Evolutionary conservation across 1,140 invertebrate species (phyloP).

Genomic region (Lordiphosa stackelbergi): DNA sequence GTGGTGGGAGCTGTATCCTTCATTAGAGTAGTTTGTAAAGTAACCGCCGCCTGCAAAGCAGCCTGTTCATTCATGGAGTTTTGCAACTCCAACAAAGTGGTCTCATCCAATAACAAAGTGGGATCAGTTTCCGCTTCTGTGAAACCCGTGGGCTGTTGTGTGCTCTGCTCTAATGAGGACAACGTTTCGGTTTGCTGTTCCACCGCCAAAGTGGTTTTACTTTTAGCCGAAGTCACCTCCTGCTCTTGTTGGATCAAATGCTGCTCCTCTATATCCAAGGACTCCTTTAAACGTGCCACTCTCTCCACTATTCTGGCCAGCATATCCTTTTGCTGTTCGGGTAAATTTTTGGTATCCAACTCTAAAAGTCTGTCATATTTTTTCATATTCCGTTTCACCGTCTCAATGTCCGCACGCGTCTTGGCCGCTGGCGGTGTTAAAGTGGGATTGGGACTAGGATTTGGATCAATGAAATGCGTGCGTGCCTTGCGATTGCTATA

Average conservation of each 20-base stretch:
- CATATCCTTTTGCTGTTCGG: conserved; percentile 76
- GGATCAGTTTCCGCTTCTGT: conserved; percentile 68
- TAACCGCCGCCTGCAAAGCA: conserved; percentile 54
- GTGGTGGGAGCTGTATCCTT: conserved; percentile 54
- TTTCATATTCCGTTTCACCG: conserved; percentile 70
- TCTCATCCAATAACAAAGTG: conserved; percentile 66
- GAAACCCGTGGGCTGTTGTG: conserved; percentile 34
- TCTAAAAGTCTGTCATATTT: conserved; percentile 72
- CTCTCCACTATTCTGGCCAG: conserved; percentile 74
- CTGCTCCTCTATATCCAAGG: conserved; percentile 65
- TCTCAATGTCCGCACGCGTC: conserved; percentile 70
- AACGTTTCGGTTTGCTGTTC: conserved; percentile 16
- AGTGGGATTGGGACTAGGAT: conserved; percentile 29
- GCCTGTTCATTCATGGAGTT: conserved; percentile 69
- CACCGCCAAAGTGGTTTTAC: conserved; percentile 32
- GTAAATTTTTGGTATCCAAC: conserved; percentile 71
- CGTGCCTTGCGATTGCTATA: conserved; percentile 72
- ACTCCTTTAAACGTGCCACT: conserved; percentile 70
- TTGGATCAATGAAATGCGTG: conserved; percentile 58
- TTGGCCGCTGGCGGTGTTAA: conserved; percentile 51
- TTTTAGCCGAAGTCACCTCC: conserved; percentile 36
- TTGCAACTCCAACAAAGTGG: conserved; percentile 65
- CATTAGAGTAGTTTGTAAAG: conserved; percentile 58
- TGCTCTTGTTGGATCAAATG: conserved; percentile 50
- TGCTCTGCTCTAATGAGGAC: conserved; percentile 39